Percentiles rank a stretch among this genome's conserved stretches.
phyloP scores from a whole-genome alignment of 1,140 invertebrate genomes.

The Chlorops oryzae region DNA sequence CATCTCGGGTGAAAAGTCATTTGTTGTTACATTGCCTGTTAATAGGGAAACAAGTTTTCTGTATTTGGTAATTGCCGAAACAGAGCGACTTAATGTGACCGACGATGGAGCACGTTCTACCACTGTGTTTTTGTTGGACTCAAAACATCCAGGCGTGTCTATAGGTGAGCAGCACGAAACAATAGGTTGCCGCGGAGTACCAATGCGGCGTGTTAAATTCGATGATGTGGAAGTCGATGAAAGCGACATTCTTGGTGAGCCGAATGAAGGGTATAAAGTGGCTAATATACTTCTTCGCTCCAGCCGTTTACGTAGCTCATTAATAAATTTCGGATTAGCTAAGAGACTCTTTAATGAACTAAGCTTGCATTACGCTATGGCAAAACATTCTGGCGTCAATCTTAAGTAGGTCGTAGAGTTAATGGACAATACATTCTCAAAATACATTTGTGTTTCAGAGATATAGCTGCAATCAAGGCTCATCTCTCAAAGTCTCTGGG shows the following conservation, averaged over 20 bases:
- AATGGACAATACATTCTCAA: no score
- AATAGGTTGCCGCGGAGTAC: conserved; percentile 56
- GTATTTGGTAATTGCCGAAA: conserved; percentile 51
- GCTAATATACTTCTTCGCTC: conserved; percentile 27
- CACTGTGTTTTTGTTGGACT: conserved; percentile 72
- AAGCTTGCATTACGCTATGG: conserved; percentile 43
- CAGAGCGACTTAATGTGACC: conserved; percentile 26
- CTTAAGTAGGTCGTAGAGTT: no score
- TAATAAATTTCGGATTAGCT: conserved; percentile 24
- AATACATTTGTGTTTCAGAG: conserved; percentile 40
- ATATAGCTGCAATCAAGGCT: conserved; percentile 55
- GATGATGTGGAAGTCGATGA: conserved; percentile 48
- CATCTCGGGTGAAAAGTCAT: conserved; percentile 51
- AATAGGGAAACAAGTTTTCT: conserved; percentile 42
- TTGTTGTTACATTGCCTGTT: conserved; percentile 48
- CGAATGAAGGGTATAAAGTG: conserved; percentile 28
- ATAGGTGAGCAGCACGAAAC: conserved; percentile 61
- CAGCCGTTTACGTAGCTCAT: conserved; percentile 22
- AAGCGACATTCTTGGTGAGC: conserved; percentile 29
- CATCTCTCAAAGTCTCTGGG: conserved; percentile 54
- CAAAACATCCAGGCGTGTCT: conserved; percentile 61
- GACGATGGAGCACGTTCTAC: conserved; percentile 44
- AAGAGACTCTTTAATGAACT: conserved; percentile 32
- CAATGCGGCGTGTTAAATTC: conserved; percentile 47
- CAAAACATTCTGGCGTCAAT: conserved; percentile 56